Conservation (phyloP, 1,140 invertebrate species). For the Acromyrmex charruanus region DNA sequence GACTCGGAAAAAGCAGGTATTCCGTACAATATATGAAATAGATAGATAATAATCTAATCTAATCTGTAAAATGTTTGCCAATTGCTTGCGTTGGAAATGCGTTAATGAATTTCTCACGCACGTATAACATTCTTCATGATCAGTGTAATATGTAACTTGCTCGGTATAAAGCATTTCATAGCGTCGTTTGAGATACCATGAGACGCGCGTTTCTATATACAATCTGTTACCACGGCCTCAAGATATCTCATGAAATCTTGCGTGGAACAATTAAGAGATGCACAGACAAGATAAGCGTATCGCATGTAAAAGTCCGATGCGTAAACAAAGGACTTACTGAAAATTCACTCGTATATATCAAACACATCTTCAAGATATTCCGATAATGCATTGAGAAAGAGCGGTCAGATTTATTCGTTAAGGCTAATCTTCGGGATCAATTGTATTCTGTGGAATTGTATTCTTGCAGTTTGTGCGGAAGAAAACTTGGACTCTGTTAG, state of each 20-base stretch:
- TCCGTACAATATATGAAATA: background rate
- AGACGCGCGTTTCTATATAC: constrained; percentile 13
- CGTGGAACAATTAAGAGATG: constrained; percentile 59
- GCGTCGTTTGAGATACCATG: constrained; percentile 9
- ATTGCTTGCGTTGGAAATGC: background rate
- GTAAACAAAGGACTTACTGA: constrained; percentile 44
- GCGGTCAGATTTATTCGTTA: constrained; percentile 40
- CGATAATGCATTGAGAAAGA: constrained; percentile 49
- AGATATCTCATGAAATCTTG: constrained; percentile 48
- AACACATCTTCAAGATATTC: constrained; percentile 28
- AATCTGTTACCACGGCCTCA: constrained; percentile 66
- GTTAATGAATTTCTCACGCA: constrained; percentile 18
- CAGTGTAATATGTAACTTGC: background rate
- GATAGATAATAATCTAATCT: constrained; percentile 18
- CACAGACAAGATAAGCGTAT: constrained; percentile 40
- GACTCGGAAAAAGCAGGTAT: background rate
- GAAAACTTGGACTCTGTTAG: background rate
- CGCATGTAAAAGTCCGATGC: constrained; percentile 29
- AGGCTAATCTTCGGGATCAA: constrained; percentile 36
- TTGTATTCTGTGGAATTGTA: background rate
- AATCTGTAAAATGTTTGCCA: background rate
- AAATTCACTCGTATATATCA: constrained; percentile 11
- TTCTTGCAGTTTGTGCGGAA: too few relatives aligned
- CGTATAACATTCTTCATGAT: background rate
- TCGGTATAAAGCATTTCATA: constrained; percentile 26